Evolutionary conservation across 1,140 invertebrate species (phyloP).

Genomic region (Aphelenchoides avenae): DNA sequence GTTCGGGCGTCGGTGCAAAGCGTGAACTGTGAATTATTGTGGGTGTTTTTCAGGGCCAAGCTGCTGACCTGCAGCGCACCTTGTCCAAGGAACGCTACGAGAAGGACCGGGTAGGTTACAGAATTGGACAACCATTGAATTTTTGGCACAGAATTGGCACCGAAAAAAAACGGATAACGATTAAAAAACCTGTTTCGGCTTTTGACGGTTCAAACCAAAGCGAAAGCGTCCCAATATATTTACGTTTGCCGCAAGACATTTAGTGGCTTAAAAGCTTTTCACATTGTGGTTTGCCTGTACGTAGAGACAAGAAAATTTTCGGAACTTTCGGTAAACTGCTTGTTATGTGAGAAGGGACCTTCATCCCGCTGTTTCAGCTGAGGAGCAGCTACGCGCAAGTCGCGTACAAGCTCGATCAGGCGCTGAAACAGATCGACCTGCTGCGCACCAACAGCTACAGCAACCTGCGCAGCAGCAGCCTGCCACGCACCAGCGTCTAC

Average conservation of each 20-base stretch:
- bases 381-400: conserved; percentile 48
- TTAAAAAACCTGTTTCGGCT: too few relatives aligned
- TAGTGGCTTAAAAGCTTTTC: background rate
- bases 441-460: conserved; percentile 50
- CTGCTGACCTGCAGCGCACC: conserved; percentile 56
- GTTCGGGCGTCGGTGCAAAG: too few relatives aligned
- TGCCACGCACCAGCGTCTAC: conserved; percentile 52
- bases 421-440: conserved; percentile 56
- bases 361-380: conserved; percentile 45
- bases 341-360: conserved; percentile 12
- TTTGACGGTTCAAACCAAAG: background rate
- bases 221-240: background rate
- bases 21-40: background rate
- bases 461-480: conserved; percentile 39
- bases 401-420: conserved; percentile 53
- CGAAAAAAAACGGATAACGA: too few relatives aligned
- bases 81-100: conserved; percentile 54
- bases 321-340: too few relatives aligned
- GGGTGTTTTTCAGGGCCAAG: conserved; percentile 48
- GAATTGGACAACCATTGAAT: too few relatives aligned
- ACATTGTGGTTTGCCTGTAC: background rate
- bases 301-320: too few relatives aligned
- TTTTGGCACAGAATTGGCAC: background rate
- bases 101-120: conserved; percentile 54
- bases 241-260: background rate